These are phyloP conservation scores for Drosophila sp. DNA, from an alignment of 1,140 invertebrate genomes.

Conservation along the genomic window DNA sequence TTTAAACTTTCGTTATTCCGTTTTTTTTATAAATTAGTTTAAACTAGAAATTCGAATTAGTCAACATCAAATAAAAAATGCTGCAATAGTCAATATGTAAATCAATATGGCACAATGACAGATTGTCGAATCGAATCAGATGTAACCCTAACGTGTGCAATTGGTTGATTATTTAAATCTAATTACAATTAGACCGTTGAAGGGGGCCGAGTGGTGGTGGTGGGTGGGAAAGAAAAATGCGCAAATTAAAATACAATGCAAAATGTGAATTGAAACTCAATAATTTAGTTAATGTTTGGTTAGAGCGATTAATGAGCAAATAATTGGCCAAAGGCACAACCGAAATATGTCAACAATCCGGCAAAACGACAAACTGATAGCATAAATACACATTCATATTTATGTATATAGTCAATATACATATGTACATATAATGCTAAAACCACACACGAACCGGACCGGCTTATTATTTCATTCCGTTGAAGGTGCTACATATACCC, in stretches of 20 bases:
- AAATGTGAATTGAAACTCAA: conserved; percentile 34
- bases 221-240: conserved; percentile 22
- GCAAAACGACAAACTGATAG: conserved; percentile 29
- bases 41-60: conserved; percentile 62
- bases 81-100: not conserved
- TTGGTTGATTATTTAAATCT: conserved; percentile 62
- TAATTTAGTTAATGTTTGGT: conserved; percentile 55
- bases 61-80: not conserved
- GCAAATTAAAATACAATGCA: conserved; percentile 61
- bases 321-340: conserved; percentile 56
- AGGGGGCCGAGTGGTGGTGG: not conserved
- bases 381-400: conserved; percentile 19
- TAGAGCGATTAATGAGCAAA: conserved; percentile 50
- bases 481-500: no score
- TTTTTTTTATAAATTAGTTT: conserved; percentile 34
- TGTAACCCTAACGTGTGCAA: conserved; percentile 18
- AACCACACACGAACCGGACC: not conserved
- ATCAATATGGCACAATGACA: conserved; percentile 1
- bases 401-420: conserved; percentile 8
- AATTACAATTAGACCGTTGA: conserved; percentile 52
- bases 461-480: no score
- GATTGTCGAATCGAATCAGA: not conserved
- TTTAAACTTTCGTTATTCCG: conserved; percentile 27
- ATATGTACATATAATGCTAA: conserved; percentile 12
- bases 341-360: conserved; percentile 50